These are phyloP conservation scores for Emydura subglobosa DNA, from an alignment of 2,113 vertebrate species.

Conservation along the genomic window DNA sequence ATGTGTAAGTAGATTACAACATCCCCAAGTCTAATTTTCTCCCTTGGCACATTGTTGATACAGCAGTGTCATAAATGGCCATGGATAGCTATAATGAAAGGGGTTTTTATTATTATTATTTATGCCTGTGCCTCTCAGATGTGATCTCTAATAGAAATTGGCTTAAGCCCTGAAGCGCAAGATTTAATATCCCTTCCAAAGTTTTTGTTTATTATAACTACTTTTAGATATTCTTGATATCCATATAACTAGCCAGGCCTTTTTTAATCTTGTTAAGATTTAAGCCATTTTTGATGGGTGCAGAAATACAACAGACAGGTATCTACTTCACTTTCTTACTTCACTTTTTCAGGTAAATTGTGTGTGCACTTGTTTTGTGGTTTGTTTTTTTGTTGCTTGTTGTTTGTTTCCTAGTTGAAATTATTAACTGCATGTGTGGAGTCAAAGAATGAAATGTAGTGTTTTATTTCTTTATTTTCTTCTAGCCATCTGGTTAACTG, in stretches of 20 bases:
- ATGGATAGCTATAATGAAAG: not conserved
- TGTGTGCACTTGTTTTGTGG: not conserved
- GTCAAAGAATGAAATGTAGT: conserved; percentile 9
- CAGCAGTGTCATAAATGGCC: not conserved
- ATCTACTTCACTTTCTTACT: not conserved
- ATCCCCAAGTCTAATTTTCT: not conserved
- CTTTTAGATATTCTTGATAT: not conserved
- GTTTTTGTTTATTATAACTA: not conserved
- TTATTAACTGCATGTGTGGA: conserved; percentile 18
- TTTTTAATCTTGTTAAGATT: not conserved
- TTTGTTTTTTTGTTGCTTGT: not conserved
- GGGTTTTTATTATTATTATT: not conserved
- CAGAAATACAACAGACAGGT: not conserved
- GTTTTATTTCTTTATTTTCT: conserved; percentile 15
- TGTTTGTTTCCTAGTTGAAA: conserved; percentile 7
- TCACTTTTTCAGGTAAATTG: not conserved
- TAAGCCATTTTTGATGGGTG: not conserved
- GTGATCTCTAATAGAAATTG: not conserved
- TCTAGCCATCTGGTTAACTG: conserved; percentile 55
- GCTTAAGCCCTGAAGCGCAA: not conserved
- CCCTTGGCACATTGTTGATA: not conserved
- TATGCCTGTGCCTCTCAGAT: not conserved
- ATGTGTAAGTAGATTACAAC: not conserved
- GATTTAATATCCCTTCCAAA: not conserved
- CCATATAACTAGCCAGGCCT: not conserved